These are phyloP conservation scores for Nematolebias whitei DNA, from an alignment of 2,113 vertebrate species.

Conservation along the genomic window DNA sequence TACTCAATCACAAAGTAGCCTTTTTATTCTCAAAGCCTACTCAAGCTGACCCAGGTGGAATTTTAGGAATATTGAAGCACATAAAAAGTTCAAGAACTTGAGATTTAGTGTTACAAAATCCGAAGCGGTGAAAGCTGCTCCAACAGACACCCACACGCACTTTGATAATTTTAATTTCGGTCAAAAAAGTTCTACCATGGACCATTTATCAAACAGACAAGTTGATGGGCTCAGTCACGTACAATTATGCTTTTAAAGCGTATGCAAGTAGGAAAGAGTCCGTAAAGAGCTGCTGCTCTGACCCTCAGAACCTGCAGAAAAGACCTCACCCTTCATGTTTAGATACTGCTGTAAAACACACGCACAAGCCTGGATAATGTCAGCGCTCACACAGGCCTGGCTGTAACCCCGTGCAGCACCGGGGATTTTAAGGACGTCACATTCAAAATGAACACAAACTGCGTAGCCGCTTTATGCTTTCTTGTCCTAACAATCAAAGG, in stretches of 20 bases:
- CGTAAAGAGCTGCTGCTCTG: conserved; percentile 48
- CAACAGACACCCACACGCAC: neutral
- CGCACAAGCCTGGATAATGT: conserved; percentile 68
- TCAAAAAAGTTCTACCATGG: neutral
- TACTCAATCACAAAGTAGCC: too few species aligned
- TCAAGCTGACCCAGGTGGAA: neutral
- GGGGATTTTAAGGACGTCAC: conserved; percentile 39
- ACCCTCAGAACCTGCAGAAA: conserved; percentile 80
- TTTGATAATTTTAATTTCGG: neutral
- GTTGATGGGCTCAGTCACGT: conserved; percentile 27
- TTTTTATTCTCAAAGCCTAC: too few species aligned
- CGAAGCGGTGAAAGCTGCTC: neutral
- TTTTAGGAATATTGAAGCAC: neutral
- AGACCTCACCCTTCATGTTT: conserved; percentile 76
- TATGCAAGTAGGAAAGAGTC: neutral
- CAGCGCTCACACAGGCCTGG: conserved; percentile 48
- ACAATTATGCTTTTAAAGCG: conserved; percentile 5
- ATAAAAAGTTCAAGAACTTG: neutral
- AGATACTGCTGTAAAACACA: conserved; percentile 79
- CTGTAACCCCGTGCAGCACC: conserved; percentile 2
- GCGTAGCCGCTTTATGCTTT: conserved; percentile 56
- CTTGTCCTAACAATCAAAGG: conserved; percentile 74
- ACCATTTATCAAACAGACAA: conserved; percentile 43
- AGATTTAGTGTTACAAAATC: neutral
- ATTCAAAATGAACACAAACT: conserved; percentile 34